Conservation (phyloP, 2,888 invertebrate genomes). For the Melinaea marsaeus region DNA sequence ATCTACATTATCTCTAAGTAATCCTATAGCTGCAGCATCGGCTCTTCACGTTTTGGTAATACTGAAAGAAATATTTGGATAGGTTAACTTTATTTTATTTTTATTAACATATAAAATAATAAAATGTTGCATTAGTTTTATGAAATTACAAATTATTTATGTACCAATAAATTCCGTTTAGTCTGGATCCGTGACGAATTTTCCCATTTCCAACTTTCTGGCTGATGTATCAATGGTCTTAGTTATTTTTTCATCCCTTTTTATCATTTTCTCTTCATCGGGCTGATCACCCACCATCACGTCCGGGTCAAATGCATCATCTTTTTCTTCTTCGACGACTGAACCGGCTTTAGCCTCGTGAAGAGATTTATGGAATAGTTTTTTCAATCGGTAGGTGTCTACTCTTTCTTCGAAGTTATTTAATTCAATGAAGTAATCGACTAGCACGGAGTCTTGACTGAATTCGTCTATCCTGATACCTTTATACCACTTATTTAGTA, state of each 20-base stretch:
- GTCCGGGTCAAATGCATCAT: constrained; percentile 60
- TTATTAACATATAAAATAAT: background rate
- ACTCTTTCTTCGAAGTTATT: constrained; percentile 84
- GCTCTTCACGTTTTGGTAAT: constrained; percentile 81
- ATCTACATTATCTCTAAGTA: no score
- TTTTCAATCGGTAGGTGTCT: constrained; percentile 84
- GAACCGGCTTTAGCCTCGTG: constrained; percentile 72
- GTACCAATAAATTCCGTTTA: constrained; percentile 93
- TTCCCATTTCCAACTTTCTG: constrained; percentile 85
- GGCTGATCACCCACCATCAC: constrained; percentile 71
- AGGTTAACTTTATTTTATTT: no score
- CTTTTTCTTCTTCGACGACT: constrained; percentile 47
- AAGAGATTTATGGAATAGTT: constrained; percentile 81
- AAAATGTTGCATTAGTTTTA: background rate
- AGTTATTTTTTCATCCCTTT: constrained; percentile 70
- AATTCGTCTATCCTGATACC: constrained; percentile 92
- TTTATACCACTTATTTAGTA: constrained; percentile 88
- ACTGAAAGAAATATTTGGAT: constrained; percentile 66
- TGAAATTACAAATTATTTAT: background rate
- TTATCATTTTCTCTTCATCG: constrained; percentile 67
- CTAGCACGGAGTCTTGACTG: constrained; percentile 90
- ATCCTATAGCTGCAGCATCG: no score
- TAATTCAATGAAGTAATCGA: constrained; percentile 91
- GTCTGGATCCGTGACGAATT: constrained; percentile 89
- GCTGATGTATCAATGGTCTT: constrained; percentile 75